These are phyloP conservation scores for Cacatua alba DNA, from an alignment of 2,113 vertebrate genomes.

Conservation along the genomic window DNA sequence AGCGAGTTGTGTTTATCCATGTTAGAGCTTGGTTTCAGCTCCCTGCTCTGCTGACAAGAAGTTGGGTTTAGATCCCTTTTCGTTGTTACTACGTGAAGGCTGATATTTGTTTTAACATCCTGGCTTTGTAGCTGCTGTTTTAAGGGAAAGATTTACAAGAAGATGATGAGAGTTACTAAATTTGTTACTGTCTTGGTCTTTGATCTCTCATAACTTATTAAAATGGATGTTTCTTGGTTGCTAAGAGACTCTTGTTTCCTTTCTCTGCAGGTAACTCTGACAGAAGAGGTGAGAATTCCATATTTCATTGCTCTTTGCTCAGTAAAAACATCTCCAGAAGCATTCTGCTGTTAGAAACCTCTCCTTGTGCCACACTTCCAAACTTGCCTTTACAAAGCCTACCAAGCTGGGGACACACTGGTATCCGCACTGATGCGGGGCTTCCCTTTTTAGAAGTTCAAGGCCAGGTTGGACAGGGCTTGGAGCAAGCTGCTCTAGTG, in stretches of 20 bases:
- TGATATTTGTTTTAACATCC: not conserved
- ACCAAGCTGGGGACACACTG: not conserved
- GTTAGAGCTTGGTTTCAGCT: not conserved
- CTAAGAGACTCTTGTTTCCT: conserved; percentile 67
- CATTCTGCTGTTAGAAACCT: not conserved
- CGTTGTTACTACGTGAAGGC: not conserved
- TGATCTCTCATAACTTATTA: conserved; percentile 23
- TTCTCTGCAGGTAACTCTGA: conserved; percentile 76
- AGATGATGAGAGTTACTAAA: not conserved
- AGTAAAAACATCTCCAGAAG: not conserved
- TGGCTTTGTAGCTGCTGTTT: not conserved
- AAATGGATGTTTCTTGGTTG: conserved; percentile 7
- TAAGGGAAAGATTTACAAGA: not conserved
- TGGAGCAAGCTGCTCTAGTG: not conserved
- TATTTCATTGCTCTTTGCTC: not conserved
- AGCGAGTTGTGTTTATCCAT: not conserved
- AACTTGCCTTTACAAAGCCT: not conserved
- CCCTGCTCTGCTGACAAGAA: not conserved
- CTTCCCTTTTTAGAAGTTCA: not conserved
- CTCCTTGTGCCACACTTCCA: not conserved
- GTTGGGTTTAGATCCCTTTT: not conserved
- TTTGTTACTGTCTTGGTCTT: conserved; percentile 26
- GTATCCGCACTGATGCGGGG: not conserved
- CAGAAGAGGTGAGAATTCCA: conserved; percentile 72
- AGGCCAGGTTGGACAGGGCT: not conserved